phyloP scores from a whole-genome alignment of 2,113 vertebrate species.

The Poeciliopsis prolifica region DNA sequence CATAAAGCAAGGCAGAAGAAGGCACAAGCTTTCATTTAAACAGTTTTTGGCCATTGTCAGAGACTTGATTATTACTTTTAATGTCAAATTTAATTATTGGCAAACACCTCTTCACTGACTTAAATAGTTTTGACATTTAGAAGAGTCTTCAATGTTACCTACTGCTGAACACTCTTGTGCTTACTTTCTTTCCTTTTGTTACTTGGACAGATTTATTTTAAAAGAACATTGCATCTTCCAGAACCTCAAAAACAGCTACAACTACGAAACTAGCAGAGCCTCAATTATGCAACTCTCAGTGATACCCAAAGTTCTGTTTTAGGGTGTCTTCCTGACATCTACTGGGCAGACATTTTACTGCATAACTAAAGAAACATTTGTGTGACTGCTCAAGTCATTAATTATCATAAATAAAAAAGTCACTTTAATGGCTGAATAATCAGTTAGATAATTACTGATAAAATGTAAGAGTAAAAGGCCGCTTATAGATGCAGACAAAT shows the following conservation, averaged over 20 bases:
- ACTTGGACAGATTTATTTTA: neutral
- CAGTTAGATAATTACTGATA: constrained; percentile 5
- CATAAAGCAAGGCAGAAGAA: neutral
- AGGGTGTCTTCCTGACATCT: constrained; percentile 59
- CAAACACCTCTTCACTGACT: neutral
- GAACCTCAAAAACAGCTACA: neutral
- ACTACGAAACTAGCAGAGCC: constrained; percentile 1
- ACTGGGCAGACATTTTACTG: constrained; percentile 50
- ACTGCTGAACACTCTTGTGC: neutral
- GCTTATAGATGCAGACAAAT: neutral
- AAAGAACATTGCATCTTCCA: constrained; percentile 4
- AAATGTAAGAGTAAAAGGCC: neutral
- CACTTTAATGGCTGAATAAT: constrained; percentile 19
- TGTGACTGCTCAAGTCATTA: constrained; percentile 5
- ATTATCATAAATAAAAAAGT: constrained; percentile 21
- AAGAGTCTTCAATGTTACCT: constrained; percentile 11
- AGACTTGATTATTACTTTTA: neutral
- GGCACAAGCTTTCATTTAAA: constrained; percentile 3
- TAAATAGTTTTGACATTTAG: neutral
- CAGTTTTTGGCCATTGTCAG: constrained; percentile 10
- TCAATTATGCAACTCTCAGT: constrained; percentile 5
- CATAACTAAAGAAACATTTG: constrained; percentile 5
- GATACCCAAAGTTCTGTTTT: constrained; percentile 8
- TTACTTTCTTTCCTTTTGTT: neutral
- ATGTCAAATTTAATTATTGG: constrained; percentile 2